Evolutionary conservation across 1,140 invertebrate genomes (phyloP).

Genomic region (Harpegnathos saltator): DNA sequence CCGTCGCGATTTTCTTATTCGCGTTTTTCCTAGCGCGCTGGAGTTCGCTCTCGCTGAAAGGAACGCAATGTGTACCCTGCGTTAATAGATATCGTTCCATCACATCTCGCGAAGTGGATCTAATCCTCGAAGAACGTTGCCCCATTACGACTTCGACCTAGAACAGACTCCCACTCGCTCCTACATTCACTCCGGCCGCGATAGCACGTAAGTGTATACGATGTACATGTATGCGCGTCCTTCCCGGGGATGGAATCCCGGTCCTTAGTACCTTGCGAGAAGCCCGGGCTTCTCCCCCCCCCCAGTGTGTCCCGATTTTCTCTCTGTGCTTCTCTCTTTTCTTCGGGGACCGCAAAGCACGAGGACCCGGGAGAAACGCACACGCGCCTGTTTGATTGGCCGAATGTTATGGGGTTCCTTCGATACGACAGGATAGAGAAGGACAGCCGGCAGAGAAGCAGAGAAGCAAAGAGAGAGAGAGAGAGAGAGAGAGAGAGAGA

Average conservation of each 20-base stretch:
- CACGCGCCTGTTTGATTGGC: conserved; percentile 77
- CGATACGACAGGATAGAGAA: conserved; percentile 63
- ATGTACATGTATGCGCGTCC: background rate
- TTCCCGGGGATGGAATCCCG: conserved; percentile 61
- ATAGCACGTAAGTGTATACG: background rate
- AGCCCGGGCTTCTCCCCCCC: conserved; percentile 3
- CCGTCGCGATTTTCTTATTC: conserved; percentile 9
- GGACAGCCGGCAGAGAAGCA: conserved; percentile 2
- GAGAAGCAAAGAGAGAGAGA: background rate
- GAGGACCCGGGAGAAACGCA: conserved; percentile 47
- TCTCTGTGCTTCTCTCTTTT: conserved; percentile 61
- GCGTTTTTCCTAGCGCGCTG: background rate
- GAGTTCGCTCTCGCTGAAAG: background rate
- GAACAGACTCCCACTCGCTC: conserved; percentile 14
- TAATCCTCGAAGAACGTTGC: conserved; percentile 52
- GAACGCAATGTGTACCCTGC: conserved; percentile 1
- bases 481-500: conserved; percentile 29
- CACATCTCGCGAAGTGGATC: conserved; percentile 41
- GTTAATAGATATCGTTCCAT: conserved; percentile 63
- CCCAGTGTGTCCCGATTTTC: conserved; percentile 68
- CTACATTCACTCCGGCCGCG: conserved; percentile 10
- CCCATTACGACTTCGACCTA: conserved; percentile 54
- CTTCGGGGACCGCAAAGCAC: conserved; percentile 53
- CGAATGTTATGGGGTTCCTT: conserved; percentile 73
- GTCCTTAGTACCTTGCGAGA: conserved; percentile 53